Evolutionary conservation across 2,797 vertebrate genomes (phyloP), one percentile per base, ranked within the genome.

Genomic region (Remorina albescens): DNA sequence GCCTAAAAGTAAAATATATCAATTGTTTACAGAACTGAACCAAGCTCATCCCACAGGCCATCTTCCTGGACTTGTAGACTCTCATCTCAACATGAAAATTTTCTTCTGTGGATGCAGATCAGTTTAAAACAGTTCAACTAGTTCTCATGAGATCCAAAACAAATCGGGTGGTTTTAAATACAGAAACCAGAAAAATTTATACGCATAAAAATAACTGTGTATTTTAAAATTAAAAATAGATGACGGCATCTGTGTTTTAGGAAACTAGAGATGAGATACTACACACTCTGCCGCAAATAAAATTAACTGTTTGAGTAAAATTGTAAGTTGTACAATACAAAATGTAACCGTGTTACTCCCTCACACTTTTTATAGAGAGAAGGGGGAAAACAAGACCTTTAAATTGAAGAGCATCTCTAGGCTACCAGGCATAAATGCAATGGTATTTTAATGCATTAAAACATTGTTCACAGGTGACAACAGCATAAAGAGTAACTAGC

Each of bases 141-240:
- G 28, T 53, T 49, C 39, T 46, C 21, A 26, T 50, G 26, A 19
- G 41, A 19, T 28, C 56, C 57, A 53, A 26, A 16, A 13, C 1
- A 15, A 41, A 60, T n/a, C 32, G 30, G 56, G 66, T 36, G 37
- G 67, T 68, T 60, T 57, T 32, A 49, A 61, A 63, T 51, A 36
- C 34, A n/a, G n/a, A n/a, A n/a, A n/a, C n/a, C 36, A 16, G 6
- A 55, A 12, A 4, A 51, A 58, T 23, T 7, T 4, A 10, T 4
- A 16, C 5, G n/a, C 25, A 51, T 44, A 8, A 30, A 69, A 65
- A 39, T 32, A 36, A 51, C n/a, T n/a, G n/a, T 13, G 25, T 3
- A 28, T 61, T 42, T 58, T 13, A 0, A 42, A 21, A 51, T 46
- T 12, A 41, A 53, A 51, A 41, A 39, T 28, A 70, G 18, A 60